Evolutionary conservation across 2,797 vertebrate genomes (phyloP).

Genomic region (Mus minutoides): DNA sequence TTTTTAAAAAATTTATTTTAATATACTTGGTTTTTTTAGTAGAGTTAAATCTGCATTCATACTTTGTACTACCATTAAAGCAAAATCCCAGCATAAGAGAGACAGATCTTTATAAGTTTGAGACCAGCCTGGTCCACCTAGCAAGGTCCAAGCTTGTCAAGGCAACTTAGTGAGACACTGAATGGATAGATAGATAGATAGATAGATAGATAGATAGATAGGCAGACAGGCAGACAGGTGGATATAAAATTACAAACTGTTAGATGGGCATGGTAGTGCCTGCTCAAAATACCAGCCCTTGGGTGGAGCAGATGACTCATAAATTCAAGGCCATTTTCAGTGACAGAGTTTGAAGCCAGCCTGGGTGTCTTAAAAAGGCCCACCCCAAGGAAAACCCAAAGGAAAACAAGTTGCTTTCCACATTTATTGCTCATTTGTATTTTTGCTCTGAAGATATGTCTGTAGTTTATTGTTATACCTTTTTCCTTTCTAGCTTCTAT

Average conservation of each 20-base stretch:
- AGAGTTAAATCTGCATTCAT: neutral
- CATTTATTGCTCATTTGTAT: conserved; percentile 20
- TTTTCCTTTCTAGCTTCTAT: conserved; percentile 23
- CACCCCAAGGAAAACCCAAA: neutral
- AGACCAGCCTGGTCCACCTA: neutral
- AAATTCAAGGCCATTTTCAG: neutral
- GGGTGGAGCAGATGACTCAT: neutral
- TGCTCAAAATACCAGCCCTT: neutral
- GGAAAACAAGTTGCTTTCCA: neutral
- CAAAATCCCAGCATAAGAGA: neutral
- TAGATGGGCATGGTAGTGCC: neutral
- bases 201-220: neutral
- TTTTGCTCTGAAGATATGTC: conserved; percentile 41
- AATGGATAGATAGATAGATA: neutral
- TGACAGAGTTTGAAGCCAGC: neutral
- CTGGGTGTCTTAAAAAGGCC: neutral
- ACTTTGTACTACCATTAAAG: neutral
- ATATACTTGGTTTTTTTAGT: neutral
- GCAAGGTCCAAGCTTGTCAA: neutral
- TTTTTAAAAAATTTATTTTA: neutral
- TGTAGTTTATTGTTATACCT: neutral
- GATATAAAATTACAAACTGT: neutral
- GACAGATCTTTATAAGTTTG: neutral
- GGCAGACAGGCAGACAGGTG: neutral
- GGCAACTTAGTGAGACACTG: neutral